These are phyloP conservation scores for Choristoneura rosaceana DNA, from an alignment of 2,888 invertebrate genomes.

Conservation along the genomic window DNA sequence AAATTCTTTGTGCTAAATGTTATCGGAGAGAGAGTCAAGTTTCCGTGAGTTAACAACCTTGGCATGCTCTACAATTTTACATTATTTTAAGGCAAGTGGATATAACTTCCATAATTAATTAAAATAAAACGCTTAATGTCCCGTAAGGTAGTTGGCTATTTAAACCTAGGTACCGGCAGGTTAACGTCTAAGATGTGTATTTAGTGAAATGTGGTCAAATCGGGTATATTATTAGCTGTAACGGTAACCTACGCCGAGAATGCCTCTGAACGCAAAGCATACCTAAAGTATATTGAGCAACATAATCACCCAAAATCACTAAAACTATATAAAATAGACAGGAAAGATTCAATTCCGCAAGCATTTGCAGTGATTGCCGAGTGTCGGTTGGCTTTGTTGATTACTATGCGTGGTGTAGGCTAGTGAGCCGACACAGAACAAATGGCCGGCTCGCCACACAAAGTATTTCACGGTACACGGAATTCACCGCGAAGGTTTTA, in stretches of 20 bases:
- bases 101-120: too few relatives aligned
- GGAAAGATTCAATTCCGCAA: conserved; percentile 37
- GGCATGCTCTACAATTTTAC: neutral
- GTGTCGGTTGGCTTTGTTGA: conserved; percentile 32
- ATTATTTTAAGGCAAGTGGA: too few relatives aligned
- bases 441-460: conserved; percentile 39
- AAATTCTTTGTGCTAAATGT: neutral
- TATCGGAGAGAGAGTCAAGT: neutral
- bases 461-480: conserved; percentile 44
- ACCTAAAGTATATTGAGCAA: neutral
- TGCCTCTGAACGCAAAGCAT: neutral
- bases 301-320: neutral
- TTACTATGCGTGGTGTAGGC: conserved; percentile 29
- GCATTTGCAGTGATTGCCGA: conserved; percentile 27
- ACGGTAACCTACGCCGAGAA: neutral
- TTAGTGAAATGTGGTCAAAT: neutral
- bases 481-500: conserved; percentile 44
- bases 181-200: neutral
- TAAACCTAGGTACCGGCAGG: too few relatives aligned
- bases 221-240: neutral
- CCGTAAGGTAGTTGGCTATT: too few relatives aligned
- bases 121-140: too few relatives aligned
- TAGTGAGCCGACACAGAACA: conserved; percentile 37
- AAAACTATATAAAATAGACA: conserved; percentile 19
- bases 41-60: neutral